Evolutionary conservation across 1,140 invertebrate genomes (phyloP).

Genomic region (Magallana ariakensis): DNA sequence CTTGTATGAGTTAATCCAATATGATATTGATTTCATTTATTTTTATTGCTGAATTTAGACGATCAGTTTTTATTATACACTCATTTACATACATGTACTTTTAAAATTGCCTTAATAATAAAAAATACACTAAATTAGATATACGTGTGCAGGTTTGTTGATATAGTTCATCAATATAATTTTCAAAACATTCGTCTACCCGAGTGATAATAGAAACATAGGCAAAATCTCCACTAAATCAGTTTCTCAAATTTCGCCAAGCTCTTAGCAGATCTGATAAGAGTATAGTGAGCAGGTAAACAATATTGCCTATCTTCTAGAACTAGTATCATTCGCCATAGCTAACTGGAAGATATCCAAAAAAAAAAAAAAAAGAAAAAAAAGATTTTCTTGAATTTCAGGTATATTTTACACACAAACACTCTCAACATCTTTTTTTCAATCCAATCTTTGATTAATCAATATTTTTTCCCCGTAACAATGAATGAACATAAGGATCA

Average conservation of each 20-base stretch:
- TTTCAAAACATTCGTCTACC: no score
- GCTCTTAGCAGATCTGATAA: constrained; percentile 15
- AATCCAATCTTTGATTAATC: neutral
- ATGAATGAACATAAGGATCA: neutral
- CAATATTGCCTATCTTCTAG: neutral
- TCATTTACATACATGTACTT: no score
- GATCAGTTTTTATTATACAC: no score
- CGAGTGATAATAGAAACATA: neutral
- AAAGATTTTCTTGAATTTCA: neutral
- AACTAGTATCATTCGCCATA: neutral
- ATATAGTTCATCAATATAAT: no score
- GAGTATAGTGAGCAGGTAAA: neutral
- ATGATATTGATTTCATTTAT: no score
- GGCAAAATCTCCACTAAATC: neutral
- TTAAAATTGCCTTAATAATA: no score
- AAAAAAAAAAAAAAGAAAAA: neutral
- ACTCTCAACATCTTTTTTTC: neutral
- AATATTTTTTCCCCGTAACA: neutral
- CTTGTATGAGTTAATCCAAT: no score
- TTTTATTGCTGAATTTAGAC: no score
- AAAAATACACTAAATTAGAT: no score
- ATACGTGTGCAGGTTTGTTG: no score
- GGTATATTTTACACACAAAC: neutral
- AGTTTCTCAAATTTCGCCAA: neutral
- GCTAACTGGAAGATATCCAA: neutral